phyloP scores from a whole-genome alignment of 2,888 invertebrate species.

The Ormyrus rosae region DNA sequence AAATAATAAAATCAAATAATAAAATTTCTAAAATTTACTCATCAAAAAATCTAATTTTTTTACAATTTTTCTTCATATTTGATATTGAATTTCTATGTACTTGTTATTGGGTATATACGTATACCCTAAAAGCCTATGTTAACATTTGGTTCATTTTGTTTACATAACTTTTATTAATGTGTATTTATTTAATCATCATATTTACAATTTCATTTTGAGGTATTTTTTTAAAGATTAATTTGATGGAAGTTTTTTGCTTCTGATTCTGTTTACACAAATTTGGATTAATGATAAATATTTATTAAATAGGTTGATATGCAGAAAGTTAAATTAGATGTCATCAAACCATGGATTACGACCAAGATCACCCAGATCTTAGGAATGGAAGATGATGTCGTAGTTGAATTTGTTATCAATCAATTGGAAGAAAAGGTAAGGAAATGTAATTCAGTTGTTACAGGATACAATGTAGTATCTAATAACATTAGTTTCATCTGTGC shows the following conservation, averaged over 20 bases:
- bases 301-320: constrained; percentile 92
- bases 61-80: no score
- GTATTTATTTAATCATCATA: no score
- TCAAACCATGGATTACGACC: constrained; percentile 99
- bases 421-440: constrained; percentile 91
- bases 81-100: no score
- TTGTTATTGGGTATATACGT: no score
- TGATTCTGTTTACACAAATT: no score
- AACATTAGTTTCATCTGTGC: constrained; percentile 51
- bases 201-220: no score
- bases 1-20: background rate
- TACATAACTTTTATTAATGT: no score
- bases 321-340: constrained; percentile 97
- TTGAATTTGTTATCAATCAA: constrained; percentile 99
- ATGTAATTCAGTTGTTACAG: constrained; percentile 52
- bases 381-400: constrained; percentile 99
- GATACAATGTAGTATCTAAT: constrained; percentile 43
- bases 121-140: no score
- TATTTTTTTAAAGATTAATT: no score
- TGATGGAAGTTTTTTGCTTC: no score
- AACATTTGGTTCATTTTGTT: no score
- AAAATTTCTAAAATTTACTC: background rate
- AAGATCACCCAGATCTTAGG: constrained; percentile 97
- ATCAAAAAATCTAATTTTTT: no score
- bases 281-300: background rate